Evolutionary conservation across 2,797 vertebrate species (phyloP), one percentile per base, ranked within the genome.

Genomic region (Agapornis canus): DNA sequence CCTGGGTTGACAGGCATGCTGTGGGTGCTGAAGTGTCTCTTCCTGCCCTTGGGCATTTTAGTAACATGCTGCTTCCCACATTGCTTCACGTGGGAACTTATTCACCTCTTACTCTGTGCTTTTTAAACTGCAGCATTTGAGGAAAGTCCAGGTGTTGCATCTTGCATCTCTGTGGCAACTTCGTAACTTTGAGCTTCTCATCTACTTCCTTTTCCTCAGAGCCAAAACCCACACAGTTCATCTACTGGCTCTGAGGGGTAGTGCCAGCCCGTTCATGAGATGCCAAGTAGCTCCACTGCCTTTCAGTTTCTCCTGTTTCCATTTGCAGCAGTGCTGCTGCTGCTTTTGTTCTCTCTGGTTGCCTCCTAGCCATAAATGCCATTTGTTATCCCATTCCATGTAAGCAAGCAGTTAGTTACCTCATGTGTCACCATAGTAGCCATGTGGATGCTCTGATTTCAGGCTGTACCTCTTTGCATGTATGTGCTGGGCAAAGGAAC

Each of bases 211-310:
- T 47, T 49, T 64, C 49, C 57, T 75, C 2, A 1, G 39, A 72
- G 35, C 47, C 25, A 37, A 84, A 69, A 4, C 26, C 16, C 1
- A 0, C 1, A 0, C 3, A 2, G 42, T 60, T 90, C 37, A 64
- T 42, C 49, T 70, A 43, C 68, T 68, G 52, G n/a, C 42, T 69
- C 19, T 23, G 2, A 0, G 25, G 60, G n/a, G 3, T 43, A 6
- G 13, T 59, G 77, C 83, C 78, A 82, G 49, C 39, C 45, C 14
- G 11, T 49, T 26, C 68, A 37, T 0, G 2, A 40, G 10, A 25
- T 75, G 52, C 56, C 29, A 52, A 13, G 45, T 27, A 69, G 40
- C 26, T 85, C 37, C 37, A 6, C 79, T 45, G 20, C 40, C 45
- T 39, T 86, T n/a, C 39, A 10, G 14, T 32, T 72, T 82, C 56